Evolutionary conservation across 1,140 invertebrate species (phyloP).

Genomic region (Zaprionus camerounensis): DNA sequence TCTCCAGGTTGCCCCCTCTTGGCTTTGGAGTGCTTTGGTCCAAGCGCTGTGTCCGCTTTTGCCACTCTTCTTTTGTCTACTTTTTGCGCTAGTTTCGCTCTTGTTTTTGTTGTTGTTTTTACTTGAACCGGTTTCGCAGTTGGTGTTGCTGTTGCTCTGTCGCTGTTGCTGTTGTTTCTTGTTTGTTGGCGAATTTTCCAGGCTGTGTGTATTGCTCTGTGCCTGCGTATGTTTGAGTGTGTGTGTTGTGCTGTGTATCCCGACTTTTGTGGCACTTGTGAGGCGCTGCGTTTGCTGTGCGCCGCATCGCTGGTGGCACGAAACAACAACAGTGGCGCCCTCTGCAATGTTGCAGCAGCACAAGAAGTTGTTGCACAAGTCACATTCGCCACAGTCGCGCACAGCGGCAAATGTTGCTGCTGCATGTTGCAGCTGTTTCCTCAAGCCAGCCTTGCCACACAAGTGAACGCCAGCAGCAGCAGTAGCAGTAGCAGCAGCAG

Average conservation of each 20-base stretch:
- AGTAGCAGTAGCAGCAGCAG: neutral
- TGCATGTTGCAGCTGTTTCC: slow-evolving; percentile 76
- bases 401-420: slow-evolving; percentile 58
- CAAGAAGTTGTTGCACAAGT: slow-evolving; percentile 58
- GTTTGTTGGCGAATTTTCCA: slow-evolving; percentile 71
- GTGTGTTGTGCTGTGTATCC: slow-evolving; percentile 49
- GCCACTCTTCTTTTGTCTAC: slow-evolving; percentile 71
- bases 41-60: slow-evolving; percentile 40
- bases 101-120: slow-evolving; percentile 40
- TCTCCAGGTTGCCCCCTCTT: slow-evolving; percentile 14
- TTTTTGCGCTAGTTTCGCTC: slow-evolving; percentile 76
- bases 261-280: slow-evolving; percentile 63
- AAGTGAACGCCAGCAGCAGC: slow-evolving; percentile 42
- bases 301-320: slow-evolving; percentile 81
- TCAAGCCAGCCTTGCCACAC: slow-evolving; percentile 35
- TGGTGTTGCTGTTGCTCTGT: slow-evolving; percentile 29
- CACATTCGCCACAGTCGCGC: neutral
- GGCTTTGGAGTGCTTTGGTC: slow-evolving; percentile 7
- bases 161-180: slow-evolving; percentile 46
- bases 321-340: slow-evolving; percentile 84
- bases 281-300: slow-evolving; percentile 63
- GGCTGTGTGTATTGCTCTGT: slow-evolving; percentile 32
- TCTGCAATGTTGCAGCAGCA: slow-evolving; percentile 83
- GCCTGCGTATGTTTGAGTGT: slow-evolving; percentile 16
- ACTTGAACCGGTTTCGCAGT: slow-evolving; percentile 3